These are phyloP conservation scores for Enhydra lutris DNA, from an alignment of 2,113 vertebrate genomes.

Conservation along the genomic window DNA sequence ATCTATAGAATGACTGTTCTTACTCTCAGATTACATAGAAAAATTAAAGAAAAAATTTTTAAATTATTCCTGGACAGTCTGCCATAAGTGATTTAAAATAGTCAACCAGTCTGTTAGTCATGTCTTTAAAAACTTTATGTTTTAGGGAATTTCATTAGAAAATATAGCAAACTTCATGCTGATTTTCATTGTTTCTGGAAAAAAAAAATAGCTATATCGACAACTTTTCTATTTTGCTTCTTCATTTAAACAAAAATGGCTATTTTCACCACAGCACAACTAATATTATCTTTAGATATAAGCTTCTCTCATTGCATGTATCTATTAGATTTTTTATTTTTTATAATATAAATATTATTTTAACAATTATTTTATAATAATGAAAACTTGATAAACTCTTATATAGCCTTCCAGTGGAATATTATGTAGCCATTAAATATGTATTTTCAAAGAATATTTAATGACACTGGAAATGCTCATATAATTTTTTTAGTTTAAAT, in stretches of 20 bases:
- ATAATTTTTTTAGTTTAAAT: background rate
- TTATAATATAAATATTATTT: background rate
- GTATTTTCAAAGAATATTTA: background rate
- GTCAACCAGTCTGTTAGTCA: background rate
- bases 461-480: background rate
- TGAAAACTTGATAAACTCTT: background rate
- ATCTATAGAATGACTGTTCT: background rate
- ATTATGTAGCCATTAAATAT: background rate
- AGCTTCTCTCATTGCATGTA: background rate
- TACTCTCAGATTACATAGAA: conserved; percentile 26
- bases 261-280: background rate
- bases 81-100: background rate
- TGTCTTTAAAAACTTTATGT: conserved; percentile 18
- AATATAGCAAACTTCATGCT: background rate
- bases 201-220: background rate
- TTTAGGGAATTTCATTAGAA: conserved; percentile 39
- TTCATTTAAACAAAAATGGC: background rate
- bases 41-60: background rate
- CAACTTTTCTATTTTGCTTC: background rate
- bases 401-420: background rate
- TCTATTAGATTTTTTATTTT: background rate
- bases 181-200: background rate
- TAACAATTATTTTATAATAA: background rate
- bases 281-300: background rate
- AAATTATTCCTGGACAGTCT: background rate